A percentile compares a stretch with the other conserved stretches of the same genome.
Evolutionary conservation across 2,797 vertebrate genomes (phyloP).

Genomic region (Pangasius sanitwongsei): DNA sequence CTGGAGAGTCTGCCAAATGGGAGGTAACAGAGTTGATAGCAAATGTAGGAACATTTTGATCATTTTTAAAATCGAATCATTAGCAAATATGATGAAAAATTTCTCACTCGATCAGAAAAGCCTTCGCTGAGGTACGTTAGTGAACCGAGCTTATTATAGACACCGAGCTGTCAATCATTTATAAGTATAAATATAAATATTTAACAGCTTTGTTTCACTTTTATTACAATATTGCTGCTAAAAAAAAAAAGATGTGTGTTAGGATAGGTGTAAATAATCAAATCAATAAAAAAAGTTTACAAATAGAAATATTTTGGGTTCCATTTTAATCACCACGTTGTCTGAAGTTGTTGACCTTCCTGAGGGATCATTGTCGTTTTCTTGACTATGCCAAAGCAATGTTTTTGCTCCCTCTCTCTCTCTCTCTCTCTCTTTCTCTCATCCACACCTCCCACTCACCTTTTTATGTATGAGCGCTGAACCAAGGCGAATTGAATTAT

Average conservation of each 20-base stretch:
- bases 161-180: background rate
- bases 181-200: background rate
- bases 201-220: no score
- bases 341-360: constrained; percentile 5
- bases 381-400: background rate
- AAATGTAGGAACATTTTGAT: no score
- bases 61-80: background rate
- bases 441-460: background rate
- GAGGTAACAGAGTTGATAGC: no score
- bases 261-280: background rate
- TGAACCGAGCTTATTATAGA: background rate
- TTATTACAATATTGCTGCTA: background rate
- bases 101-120: background rate
- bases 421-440: background rate
- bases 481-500: constrained; percentile 46
- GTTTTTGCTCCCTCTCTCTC: background rate
- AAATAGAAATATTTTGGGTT: background rate
- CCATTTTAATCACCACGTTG: background rate
- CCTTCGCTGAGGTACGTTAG: background rate
- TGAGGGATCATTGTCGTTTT: background rate
- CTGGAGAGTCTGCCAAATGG: no score
- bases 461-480: constrained; percentile 35
- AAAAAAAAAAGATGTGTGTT: background rate
- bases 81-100: background rate
- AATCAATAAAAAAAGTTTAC: background rate